Evolutionary conservation across 2,113 vertebrate species (phyloP), one percentile per base, ranked within the genome.

Genomic region (Oryzias woworae): DNA sequence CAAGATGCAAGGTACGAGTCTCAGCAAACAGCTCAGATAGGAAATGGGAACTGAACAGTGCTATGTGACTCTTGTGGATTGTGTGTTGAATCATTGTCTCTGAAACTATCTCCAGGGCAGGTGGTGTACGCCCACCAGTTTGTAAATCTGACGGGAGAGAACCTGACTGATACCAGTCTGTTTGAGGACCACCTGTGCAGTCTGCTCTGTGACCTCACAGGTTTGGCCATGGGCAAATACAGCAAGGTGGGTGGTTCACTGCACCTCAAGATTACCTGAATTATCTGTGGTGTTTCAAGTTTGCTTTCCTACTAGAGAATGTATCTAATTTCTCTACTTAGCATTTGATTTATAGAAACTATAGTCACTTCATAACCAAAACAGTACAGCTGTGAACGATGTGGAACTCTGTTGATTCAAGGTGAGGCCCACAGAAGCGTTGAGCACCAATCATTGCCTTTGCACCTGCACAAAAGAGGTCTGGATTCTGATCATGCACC

Each of bases 401-500:
- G 8, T 36, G 36, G 14, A 12, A 24, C 31, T 14, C 6, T 58
- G 4, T 62, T 69, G 28, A 44, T 64, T 18, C 12, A 55, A 99
- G 97, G 91, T 98, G 47, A 94, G 96, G 61, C 94, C 93, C 20
- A 95, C 94, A 23, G 96, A 98, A 75, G 92, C 90, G 45, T 82
- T 97, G 71, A 83, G 31, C 67, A 93, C 61, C 89, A 86, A 91
- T 63, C 93, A 92, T 62, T 96, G 92, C 77, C 81, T 90, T 0
- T 98, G 97, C 82, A 51, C 64, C 43, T 98, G 96, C 77, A 77
- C 95, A 78, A 96, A 95, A 85, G 97, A 99, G 62, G 84, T 99
- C 26, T 99, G 96, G 97, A 7, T 96, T 73, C 84, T 96, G 5
- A 87, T 98, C 72, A 94, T 96, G 80, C 93, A 96, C 47, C 85